Conservation (phyloP, 2,888 invertebrate species). For the Eucriotettix oculatus region DNA sequence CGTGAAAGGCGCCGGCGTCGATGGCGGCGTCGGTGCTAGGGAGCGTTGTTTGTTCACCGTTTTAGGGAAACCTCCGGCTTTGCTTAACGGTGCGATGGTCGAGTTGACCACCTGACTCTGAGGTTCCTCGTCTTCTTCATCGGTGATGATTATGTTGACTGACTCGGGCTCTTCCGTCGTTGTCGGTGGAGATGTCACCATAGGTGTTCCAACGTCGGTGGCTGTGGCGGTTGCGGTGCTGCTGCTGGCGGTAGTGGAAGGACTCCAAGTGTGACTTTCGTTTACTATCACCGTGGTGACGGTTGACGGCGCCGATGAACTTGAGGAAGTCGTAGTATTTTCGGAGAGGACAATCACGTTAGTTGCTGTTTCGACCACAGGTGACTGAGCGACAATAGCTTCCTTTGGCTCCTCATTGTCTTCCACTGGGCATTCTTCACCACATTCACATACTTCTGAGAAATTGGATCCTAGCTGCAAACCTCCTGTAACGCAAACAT, state of each 20-base stretch:
- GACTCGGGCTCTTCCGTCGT: not conserved
- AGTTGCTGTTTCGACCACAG: not conserved
- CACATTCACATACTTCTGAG: constrained; percentile 34
- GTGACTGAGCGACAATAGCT: not conserved
- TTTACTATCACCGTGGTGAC: too few species aligned
- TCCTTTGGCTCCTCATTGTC: not conserved
- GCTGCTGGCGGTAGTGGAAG: not conserved
- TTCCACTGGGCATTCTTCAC: constrained; percentile 25
- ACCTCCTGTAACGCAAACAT: constrained; percentile 8
- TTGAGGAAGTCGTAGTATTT: not conserved
- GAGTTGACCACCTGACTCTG: too few species aligned
- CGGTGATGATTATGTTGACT: not conserved
- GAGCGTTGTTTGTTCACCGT: not conserved
- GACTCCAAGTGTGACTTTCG: too few species aligned
- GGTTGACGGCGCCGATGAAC: too few species aligned
- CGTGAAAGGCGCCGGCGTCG: not conserved
- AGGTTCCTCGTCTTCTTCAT: not conserved
- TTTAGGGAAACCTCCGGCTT: not conserved
- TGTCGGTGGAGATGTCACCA: not conserved
- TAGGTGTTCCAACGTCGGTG: not conserved
- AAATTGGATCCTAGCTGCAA: constrained; percentile 26
- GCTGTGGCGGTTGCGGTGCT: not conserved
- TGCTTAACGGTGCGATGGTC: too few species aligned
- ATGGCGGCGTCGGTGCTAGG: not conserved
- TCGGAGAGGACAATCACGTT: constrained; percentile 1